Conservation (phyloP, 2,797 vertebrate species). For the Bradypus variegatus region DNA sequence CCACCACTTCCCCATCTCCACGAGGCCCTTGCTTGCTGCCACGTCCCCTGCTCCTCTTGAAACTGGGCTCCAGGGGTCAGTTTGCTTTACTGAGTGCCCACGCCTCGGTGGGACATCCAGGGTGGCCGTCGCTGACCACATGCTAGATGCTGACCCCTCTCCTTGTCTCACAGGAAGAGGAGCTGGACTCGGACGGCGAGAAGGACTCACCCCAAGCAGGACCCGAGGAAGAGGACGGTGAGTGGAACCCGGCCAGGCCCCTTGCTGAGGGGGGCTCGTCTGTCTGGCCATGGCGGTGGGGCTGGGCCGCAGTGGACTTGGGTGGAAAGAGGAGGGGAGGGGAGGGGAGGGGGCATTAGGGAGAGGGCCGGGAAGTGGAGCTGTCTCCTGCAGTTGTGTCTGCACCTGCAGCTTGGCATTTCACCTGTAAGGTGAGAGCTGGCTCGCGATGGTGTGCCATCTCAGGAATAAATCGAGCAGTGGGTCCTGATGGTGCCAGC, state of each 20-base stretch:
- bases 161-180: conserved; percentile 48
- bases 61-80: neutral
- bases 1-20: neutral
- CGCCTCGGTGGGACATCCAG: rapidly evolving
- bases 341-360: too few relatives aligned
- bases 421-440: neutral
- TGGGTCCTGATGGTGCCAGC: neutral
- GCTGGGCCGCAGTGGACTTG: rapidly evolving
- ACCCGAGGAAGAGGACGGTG: conserved; percentile 50
- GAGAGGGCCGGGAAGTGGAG: neutral
- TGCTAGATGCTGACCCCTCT: neutral
- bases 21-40: rapidly evolving
- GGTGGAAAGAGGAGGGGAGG: rapidly evolving
- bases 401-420: neutral
- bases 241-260: neutral
- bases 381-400: neutral
- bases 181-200: neutral
- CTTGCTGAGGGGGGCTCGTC: neutral
- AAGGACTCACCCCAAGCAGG: neutral
- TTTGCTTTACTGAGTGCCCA: neutral
- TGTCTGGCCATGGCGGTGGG: neutral
- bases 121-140: rapidly evolving
- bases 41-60: neutral
- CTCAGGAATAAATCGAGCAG: rapidly evolving
- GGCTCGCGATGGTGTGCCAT: neutral